Evolutionary conservation across 2,797 vertebrate genomes (phyloP).

Genomic region (Iguana delicatissima): DNA sequence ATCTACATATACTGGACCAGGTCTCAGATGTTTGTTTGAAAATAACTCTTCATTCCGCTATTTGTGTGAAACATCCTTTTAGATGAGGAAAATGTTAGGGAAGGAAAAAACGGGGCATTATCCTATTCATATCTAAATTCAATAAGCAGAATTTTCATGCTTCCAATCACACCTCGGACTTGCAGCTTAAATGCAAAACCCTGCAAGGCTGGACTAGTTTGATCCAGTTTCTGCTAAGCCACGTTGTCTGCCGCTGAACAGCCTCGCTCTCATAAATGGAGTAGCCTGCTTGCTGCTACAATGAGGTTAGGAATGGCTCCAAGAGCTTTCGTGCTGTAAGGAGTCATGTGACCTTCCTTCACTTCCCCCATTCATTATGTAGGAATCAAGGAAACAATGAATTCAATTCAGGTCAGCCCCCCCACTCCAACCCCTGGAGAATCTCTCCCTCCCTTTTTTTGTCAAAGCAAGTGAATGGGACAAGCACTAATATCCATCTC

Average conservation of each 20-base stretch:
- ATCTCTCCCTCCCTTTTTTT: background rate
- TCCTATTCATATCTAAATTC: constrained; percentile 50
- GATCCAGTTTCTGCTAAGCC: constrained; percentile 71
- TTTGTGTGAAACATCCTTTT: background rate
- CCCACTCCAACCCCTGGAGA: background rate
- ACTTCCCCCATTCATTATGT: background rate
- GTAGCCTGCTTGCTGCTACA: constrained; percentile 52
- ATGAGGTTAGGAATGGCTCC: constrained; percentile 41
- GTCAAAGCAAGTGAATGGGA: background rate
- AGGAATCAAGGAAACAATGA: constrained; percentile 43
- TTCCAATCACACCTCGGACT: constrained; percentile 64
- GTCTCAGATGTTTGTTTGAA: background rate
- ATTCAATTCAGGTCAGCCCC: background rate
- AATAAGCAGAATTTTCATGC: constrained; percentile 5
- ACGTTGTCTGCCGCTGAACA: constrained; percentile 65
- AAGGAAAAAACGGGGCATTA: background rate
- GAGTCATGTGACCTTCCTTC: background rate
- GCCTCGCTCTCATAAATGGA: constrained; percentile 71
- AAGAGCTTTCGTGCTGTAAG: constrained; percentile 24
- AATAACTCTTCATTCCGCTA: background rate
- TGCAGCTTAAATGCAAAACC: constrained; percentile 68
- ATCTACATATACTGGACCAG: background rate
- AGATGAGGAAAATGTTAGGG: constrained; percentile 31
- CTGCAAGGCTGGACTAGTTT: constrained; percentile 63
- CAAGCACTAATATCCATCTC: fast-evolving